Evolutionary conservation across 2,113 vertebrate genomes (phyloP).

Genomic region (Proterorhinus semilunaris): DNA sequence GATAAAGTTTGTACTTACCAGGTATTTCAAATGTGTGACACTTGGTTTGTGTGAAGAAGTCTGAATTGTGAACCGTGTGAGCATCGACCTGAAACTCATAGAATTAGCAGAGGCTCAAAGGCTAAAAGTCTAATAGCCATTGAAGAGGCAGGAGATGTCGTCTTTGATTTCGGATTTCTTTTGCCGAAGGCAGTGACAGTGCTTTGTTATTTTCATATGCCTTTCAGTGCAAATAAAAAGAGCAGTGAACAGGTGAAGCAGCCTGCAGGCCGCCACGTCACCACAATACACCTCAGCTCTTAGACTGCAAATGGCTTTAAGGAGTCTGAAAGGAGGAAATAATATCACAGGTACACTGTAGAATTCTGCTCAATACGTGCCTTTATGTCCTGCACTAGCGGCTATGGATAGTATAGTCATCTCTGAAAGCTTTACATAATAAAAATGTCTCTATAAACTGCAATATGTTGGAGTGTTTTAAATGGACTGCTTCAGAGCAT

Average conservation of each 20-base stretch:
- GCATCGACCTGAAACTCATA: too few species aligned
- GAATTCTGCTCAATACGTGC: slow-evolving; percentile 20
- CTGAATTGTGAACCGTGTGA: background rate
- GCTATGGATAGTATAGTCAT: background rate
- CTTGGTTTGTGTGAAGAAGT: too few species aligned
- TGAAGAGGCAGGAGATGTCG: background rate
- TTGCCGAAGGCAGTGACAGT: slow-evolving; percentile 10
- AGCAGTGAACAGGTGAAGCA: slow-evolving; percentile 39
- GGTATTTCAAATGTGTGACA: too few species aligned
- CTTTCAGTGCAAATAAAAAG: slow-evolving; percentile 33
- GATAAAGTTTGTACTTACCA: too few species aligned
- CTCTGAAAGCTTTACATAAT: background rate
- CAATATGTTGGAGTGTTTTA: background rate
- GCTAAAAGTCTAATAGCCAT: background rate
- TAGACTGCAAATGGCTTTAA: slow-evolving; percentile 7
- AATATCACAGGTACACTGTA: slow-evolving; percentile 16
- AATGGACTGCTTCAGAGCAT: background rate
- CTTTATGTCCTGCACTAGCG: slow-evolving; percentile 4
- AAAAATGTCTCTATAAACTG: background rate
- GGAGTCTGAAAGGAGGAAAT: background rate
- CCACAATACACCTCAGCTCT: slow-evolving; percentile 17
- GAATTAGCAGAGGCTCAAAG: background rate
- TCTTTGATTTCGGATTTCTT: background rate
- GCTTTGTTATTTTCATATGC: slow-evolving; percentile 21
- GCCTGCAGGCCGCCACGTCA: slow-evolving; percentile 29